Evolutionary conservation across 2,797 vertebrate genomes (phyloP).

Genomic region (Cossypha heuglini): DNA sequence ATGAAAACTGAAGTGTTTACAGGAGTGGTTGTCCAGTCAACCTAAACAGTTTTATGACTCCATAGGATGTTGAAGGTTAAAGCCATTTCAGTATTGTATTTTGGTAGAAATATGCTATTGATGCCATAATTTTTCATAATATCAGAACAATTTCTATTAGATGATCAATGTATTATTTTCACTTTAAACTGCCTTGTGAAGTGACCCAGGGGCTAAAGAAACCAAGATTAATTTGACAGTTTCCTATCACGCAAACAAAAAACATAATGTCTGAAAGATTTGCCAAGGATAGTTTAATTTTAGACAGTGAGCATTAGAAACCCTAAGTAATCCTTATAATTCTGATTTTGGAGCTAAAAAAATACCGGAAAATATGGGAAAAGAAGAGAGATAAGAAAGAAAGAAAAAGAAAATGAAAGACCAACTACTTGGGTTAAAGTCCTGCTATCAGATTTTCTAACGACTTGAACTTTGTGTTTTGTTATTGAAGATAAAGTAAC

Average conservation of each 20-base stretch:
- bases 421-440: background rate
- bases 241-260: constrained; percentile 14
- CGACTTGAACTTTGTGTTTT: background rate
- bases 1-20: constrained; percentile 35
- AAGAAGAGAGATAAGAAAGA: background rate
- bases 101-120: background rate
- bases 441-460: background rate
- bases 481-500: background rate
- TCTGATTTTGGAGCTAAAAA: background rate
- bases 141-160: background rate
- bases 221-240: constrained; percentile 1
- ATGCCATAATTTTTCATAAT: background rate
- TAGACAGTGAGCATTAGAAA: background rate
- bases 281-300: background rate
- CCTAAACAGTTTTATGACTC: background rate
- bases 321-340: background rate
- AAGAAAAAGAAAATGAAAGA: background rate
- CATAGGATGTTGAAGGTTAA: constrained; percentile 1
- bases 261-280: background rate
- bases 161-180: constrained; percentile 7
- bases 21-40: background rate
- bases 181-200: background rate
- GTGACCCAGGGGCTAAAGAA: background rate
- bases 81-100: background rate
- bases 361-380: background rate